Conservation (phyloP, 1,140 invertebrate genomes). For the Calycopis cecrops region DNA sequence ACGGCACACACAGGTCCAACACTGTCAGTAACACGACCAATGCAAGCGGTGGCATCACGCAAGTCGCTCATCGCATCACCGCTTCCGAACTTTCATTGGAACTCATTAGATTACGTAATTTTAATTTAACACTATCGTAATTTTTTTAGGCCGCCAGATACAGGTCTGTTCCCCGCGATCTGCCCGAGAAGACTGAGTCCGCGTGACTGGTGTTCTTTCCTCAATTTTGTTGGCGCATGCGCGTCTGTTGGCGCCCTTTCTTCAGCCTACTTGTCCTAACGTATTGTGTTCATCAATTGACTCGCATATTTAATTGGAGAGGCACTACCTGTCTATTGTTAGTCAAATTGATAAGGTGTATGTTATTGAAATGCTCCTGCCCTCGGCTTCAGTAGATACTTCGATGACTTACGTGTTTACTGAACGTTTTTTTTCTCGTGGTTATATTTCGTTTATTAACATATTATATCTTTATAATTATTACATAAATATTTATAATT, state of each 20-base stretch:
- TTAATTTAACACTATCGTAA: constrained; percentile 32
- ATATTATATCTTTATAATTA: too few relatives aligned
- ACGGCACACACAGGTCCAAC: constrained; percentile 58
- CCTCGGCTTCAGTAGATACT: not conserved
- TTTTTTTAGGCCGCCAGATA: constrained; percentile 15
- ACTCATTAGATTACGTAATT: constrained; percentile 30
- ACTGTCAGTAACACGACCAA: constrained; percentile 57
- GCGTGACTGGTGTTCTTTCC: constrained; percentile 43
- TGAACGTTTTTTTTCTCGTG: too few relatives aligned
- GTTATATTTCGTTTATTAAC: too few relatives aligned
- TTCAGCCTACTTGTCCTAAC: constrained; percentile 43
- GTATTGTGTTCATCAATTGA: constrained; percentile 63
- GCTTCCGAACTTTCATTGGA: constrained; percentile 32
- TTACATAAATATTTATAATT: too few relatives aligned
- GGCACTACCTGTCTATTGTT: constrained; percentile 24
- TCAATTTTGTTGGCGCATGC: constrained; percentile 47
- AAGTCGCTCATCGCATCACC: constrained; percentile 56
- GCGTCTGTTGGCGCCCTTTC: constrained; percentile 63
- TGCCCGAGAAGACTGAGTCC: constrained; percentile 47
- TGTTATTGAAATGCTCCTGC: constrained; percentile 4
- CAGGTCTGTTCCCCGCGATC: constrained; percentile 35
- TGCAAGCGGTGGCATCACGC: constrained; percentile 55
- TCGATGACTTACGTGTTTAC: too few relatives aligned
- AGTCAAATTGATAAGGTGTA: constrained; percentile 10
- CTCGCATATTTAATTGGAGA: constrained; percentile 60